Conservation (phyloP, 2,113 vertebrate genomes). For the Epinephelus moara region DNA sequence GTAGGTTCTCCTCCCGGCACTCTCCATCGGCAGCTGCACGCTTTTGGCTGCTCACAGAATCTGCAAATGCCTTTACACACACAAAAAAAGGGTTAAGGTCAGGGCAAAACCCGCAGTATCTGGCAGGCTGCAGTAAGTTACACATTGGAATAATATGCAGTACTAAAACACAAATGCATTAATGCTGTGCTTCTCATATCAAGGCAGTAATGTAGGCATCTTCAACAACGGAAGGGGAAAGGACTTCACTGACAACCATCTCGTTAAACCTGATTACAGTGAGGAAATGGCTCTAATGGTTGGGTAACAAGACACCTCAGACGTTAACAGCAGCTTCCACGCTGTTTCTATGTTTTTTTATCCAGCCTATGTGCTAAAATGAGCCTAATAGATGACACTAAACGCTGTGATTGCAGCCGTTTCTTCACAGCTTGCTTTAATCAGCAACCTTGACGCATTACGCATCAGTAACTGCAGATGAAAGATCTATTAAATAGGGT, state of each 20-base stretch:
- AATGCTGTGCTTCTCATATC: background rate
- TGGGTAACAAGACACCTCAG: slow-evolving; percentile 27
- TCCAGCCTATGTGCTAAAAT: background rate
- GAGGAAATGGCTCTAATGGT: slow-evolving; percentile 6
- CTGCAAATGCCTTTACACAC: slow-evolving; percentile 85
- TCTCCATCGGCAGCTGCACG: slow-evolving; percentile 88
- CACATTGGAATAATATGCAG: background rate
- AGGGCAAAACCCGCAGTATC: background rate
- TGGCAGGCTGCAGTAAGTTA: background rate
- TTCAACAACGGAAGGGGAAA: slow-evolving; percentile 13
- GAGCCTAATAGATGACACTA: background rate
- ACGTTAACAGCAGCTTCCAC: slow-evolving; percentile 2
- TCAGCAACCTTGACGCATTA: slow-evolving; percentile 7
- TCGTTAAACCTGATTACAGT: slow-evolving; percentile 4
- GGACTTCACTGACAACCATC: background rate
- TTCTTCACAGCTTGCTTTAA: slow-evolving; percentile 22
- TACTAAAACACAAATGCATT: background rate
- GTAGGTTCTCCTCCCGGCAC: slow-evolving; percentile 85
- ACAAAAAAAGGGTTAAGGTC: slow-evolving; percentile 16
- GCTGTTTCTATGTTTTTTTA: background rate
- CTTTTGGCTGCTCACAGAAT: slow-evolving; percentile 87
- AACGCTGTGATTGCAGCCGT: background rate
- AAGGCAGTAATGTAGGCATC: slow-evolving; percentile 5
- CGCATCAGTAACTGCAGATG: slow-evolving; percentile 14
- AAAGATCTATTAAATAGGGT: slow-evolving; percentile 17